Evolutionary conservation across 53 echinoderm and acorn worm genomes (phyloP).

Genomic region (Patiria pectinifera): DNA sequence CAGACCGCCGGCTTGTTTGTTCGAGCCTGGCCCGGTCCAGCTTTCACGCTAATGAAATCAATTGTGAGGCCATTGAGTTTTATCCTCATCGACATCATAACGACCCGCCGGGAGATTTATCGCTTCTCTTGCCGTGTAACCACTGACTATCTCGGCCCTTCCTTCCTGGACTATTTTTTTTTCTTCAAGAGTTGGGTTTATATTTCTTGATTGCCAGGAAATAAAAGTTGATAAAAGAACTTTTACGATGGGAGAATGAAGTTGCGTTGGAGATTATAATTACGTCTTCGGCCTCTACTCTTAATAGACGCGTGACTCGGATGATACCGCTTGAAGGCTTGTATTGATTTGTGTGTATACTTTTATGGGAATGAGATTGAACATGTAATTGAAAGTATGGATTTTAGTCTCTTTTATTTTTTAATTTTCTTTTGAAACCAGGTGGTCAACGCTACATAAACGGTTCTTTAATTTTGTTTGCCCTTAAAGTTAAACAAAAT

Average conservation of each 20-base stretch:
- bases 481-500: background rate
- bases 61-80: conserved; percentile 46
- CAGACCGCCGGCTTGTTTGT: conserved; percentile 30
- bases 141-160: background rate
- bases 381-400: background rate
- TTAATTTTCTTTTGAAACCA: background rate
- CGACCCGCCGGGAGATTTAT: conserved; percentile 44
- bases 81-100: conserved; percentile 36
- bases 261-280: conserved; percentile 25
- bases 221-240: conserved; percentile 59
- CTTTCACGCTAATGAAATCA: conserved; percentile 61
- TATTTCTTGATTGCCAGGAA: conserved; percentile 22
- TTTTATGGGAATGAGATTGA: conserved; percentile 9
- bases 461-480: conserved; percentile 2
- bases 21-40: background rate
- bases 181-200: background rate
- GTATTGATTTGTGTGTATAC: background rate
- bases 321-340: background rate
- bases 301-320: background rate
- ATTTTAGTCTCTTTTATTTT: background rate
- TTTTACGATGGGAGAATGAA: conserved; percentile 40
- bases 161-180: background rate
- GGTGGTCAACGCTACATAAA: background rate
- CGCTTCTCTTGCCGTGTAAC: conserved; percentile 21
- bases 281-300: conserved; percentile 4